Percentiles rank a stretch among this genome's conserved stretches.
These are phyloP conservation scores for Nixonia krombeini DNA, from an alignment of 1,140 invertebrate species.

Conservation along the genomic window DNA sequence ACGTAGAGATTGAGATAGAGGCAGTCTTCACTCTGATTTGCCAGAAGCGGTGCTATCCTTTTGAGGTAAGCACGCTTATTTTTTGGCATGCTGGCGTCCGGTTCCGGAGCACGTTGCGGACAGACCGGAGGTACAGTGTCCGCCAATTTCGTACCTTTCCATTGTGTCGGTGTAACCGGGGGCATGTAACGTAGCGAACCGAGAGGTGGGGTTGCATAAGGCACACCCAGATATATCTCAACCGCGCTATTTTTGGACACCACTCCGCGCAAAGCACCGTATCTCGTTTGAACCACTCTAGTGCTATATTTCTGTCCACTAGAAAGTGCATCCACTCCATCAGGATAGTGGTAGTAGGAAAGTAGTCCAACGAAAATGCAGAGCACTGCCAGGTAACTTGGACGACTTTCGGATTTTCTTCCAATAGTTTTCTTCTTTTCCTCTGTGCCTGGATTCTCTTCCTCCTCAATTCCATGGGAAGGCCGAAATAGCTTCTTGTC, in stretches of 20 bases:
- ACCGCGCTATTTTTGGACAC: slow-evolving; percentile 85
- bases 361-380: slow-evolving; percentile 70
- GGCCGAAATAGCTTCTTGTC: no score
- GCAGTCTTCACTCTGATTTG: slow-evolving; percentile 96
- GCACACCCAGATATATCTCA: slow-evolving; percentile 95
- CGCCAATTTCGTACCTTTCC: slow-evolving; percentile 85
- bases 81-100: slow-evolving; percentile 83
- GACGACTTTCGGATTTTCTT: slow-evolving; percentile 14
- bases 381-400: slow-evolving; percentile 38
- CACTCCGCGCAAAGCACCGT: slow-evolving; percentile 87
- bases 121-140: slow-evolving; percentile 90
- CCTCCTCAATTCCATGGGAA: slow-evolving; percentile 32
- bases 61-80: slow-evolving; percentile 86
- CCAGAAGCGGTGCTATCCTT: slow-evolving; percentile 83
- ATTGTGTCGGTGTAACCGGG: slow-evolving; percentile 90
- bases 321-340: slow-evolving; percentile 60
- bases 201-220: slow-evolving; percentile 89
- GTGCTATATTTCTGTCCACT: slow-evolving; percentile 82
- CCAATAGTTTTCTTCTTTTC: background rate
- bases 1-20: slow-evolving; percentile 97
- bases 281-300: slow-evolving; percentile 87
- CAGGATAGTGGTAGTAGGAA: slow-evolving; percentile 57
- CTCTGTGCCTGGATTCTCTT: background rate
- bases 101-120: slow-evolving; percentile 85
- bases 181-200: slow-evolving; percentile 91